Conservation (phyloP, 1,140 invertebrate species). For the Centruroides vittatus region DNA sequence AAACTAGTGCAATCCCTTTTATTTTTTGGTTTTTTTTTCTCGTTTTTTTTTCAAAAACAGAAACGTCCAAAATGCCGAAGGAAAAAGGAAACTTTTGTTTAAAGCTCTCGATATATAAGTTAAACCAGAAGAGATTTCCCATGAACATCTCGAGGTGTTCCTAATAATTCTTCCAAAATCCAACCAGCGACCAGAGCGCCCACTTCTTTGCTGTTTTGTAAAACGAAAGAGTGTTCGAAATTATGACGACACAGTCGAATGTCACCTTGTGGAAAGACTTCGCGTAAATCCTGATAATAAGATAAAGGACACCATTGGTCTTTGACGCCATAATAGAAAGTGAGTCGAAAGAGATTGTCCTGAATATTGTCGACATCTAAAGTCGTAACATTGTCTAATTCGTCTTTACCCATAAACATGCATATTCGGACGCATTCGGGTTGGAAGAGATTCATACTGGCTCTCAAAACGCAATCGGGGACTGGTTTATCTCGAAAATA, state of each 20-base stretch:
- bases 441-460: conserved; percentile 25
- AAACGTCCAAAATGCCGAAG: too few relatives aligned
- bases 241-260: conserved; percentile 46
- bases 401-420: conserved; percentile 31
- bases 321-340: conserved; percentile 54
- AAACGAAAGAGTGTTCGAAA: conserved; percentile 59
- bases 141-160: conserved; percentile 13
- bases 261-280: conserved; percentile 42
- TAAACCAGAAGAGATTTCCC: conserved; percentile 14
- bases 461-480: conserved; percentile 25
- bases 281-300: conserved; percentile 45
- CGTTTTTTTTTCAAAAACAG: too few relatives aligned
- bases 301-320: conserved; percentile 59
- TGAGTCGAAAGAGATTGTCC: conserved; percentile 36
- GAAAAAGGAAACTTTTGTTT: too few relatives aligned
- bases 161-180: conserved; percentile 26
- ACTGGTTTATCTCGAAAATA: conserved; percentile 21
- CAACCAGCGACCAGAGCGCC: conserved; percentile 41
- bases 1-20: too few relatives aligned
- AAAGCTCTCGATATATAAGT: neutral
- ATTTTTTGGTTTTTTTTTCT: too few relatives aligned
- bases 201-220: conserved; percentile 42
- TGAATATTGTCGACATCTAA: conserved; percentile 27
- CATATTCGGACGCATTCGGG: conserved; percentile 31
- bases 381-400: conserved; percentile 30